Conservation (phyloP, 2,113 vertebrate species). For the Riparia riparia region DNA sequence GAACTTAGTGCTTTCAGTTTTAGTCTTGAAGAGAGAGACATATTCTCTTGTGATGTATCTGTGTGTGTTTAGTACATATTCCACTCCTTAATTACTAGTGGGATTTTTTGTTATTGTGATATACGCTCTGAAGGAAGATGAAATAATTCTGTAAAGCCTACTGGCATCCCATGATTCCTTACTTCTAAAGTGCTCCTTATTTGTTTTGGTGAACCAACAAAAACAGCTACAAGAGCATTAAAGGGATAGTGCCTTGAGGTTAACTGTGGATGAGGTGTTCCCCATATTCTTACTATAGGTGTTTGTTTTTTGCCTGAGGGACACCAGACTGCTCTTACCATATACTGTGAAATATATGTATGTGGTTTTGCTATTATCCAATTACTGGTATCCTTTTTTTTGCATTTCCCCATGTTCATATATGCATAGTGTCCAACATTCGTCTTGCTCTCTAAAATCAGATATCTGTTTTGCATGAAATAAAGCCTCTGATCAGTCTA, state of each 20-base stretch:
- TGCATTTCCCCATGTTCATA: neutral
- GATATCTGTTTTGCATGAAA: neutral
- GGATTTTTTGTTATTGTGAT: neutral
- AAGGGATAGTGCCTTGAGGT: neutral
- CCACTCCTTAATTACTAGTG: neutral
- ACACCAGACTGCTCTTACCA: neutral
- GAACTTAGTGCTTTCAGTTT: neutral
- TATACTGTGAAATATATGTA: neutral
- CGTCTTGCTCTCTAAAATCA: neutral
- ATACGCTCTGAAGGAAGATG: neutral
- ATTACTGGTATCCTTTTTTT: neutral
- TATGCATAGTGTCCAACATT: neutral
- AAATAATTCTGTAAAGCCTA: neutral
- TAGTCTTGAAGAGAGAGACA: neutral
- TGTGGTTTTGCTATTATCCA: neutral
- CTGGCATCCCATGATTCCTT: neutral
- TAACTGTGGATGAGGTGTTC: neutral
- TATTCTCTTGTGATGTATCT: neutral
- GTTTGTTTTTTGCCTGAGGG: neutral
- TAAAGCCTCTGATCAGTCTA: neutral
- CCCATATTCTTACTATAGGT: neutral
- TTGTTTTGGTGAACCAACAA: neutral
- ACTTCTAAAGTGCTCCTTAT: neutral
- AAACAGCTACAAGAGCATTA: neutral
- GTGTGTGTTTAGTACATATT: neutral